phyloP scores from a whole-genome alignment of 2,113 vertebrate species.

The Grallaria varia region DNA sequence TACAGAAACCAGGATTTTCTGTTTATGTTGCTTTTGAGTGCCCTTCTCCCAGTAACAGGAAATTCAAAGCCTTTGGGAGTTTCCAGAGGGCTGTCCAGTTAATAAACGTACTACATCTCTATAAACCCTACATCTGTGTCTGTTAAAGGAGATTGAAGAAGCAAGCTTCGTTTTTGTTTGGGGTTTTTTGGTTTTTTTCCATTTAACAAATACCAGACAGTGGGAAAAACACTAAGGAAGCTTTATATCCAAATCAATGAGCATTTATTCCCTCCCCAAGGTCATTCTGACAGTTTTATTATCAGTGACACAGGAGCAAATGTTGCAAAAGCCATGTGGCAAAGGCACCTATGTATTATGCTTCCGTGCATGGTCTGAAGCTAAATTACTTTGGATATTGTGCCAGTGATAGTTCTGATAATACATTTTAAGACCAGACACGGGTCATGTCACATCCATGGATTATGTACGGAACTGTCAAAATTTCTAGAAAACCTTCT shows the following conservation, averaged over 20 bases:
- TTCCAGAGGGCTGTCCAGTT: not conserved
- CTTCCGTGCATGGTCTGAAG: not conserved
- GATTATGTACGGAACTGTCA: conserved; percentile 35
- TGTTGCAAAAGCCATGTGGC: conserved; percentile 24
- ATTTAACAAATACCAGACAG: not conserved
- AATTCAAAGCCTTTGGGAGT: not conserved
- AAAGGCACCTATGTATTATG: not conserved
- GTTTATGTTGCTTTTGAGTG: not conserved
- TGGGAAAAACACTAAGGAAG: not conserved
- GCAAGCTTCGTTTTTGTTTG: not conserved
- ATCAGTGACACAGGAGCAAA: conserved; percentile 23
- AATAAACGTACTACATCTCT: not conserved
- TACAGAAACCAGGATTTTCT: not conserved
- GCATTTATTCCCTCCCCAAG: conserved; percentile 42
- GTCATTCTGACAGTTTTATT: conserved; percentile 38
- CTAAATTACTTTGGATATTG: conserved; percentile 34
- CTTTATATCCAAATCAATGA: conserved; percentile 44
- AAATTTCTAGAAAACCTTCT: conserved; percentile 7
- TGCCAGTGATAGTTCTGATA: conserved; percentile 6
- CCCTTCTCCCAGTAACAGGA: not conserved
- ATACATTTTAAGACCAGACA: not conserved
- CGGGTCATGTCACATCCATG: not conserved
- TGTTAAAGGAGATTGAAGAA: not conserved
- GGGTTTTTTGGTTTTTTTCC: not conserved
- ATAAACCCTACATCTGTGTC: not conserved